Evolutionary conservation across 1,140 invertebrate species (phyloP).

Genomic region (Temnothorax curvispinosus): DNA sequence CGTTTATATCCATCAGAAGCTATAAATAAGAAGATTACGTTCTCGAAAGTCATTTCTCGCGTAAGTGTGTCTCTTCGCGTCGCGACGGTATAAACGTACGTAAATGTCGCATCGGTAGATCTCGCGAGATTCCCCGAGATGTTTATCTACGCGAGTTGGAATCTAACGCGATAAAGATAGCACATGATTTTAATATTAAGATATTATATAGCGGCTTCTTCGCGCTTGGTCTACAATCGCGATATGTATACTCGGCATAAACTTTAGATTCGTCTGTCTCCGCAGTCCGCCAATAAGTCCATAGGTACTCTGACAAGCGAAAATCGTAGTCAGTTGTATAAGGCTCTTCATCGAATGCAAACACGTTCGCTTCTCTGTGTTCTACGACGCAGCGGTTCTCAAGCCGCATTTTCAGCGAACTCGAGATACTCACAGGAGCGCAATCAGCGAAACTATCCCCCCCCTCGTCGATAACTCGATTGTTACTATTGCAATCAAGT

Average conservation of each 20-base stretch:
- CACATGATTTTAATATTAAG: not conserved
- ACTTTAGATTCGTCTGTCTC: not conserved
- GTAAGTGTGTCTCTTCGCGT: not conserved
- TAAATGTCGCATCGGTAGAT: not conserved
- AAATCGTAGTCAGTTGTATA: not conserved
- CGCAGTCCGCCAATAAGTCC: too few species aligned
- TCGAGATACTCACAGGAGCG: not conserved
- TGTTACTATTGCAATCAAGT: not conserved
- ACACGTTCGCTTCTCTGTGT: not conserved
- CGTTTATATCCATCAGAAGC: slow-evolving; percentile 19
- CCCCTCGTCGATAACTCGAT: not conserved
- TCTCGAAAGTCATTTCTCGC: slow-evolving; percentile 22
- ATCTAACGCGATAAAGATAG: not conserved
- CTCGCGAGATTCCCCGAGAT: not conserved
- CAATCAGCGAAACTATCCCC: not conserved
- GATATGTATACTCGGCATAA: not conserved
- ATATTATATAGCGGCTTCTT: not conserved
- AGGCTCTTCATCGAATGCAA: not conserved
- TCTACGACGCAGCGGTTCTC: not conserved
- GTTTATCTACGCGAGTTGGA: not conserved
- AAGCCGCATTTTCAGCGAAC: not conserved
- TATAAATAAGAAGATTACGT: slow-evolving; percentile 44
- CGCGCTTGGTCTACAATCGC: not conserved
- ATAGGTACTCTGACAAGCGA: too few species aligned
- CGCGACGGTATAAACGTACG: not conserved